A percentile compares a stretch with the other conserved stretches of the same genome.
Evolutionary conservation across 2,113 vertebrate genomes (phyloP).

Genomic region (Pituophis catenifer): DNA sequence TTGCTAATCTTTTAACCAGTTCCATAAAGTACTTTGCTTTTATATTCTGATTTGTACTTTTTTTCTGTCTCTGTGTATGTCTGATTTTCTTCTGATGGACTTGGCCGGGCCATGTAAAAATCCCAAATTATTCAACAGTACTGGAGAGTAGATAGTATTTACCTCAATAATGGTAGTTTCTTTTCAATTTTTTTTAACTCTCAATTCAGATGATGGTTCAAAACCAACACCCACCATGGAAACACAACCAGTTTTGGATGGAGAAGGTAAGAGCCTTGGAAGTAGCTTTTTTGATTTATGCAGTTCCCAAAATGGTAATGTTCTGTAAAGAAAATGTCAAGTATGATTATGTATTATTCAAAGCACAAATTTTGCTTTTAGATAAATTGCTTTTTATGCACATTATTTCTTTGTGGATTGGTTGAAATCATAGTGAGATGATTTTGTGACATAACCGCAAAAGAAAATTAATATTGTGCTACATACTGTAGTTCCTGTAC

Average conservation of each 20-base stretch:
- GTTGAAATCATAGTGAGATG: neutral
- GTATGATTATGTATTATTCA: neutral
- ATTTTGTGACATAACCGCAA: neutral
- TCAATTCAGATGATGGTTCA: conserved; percentile 98
- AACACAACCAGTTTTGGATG: conserved; percentile 85
- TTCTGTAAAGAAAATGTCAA: neutral
- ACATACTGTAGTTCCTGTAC: neutral
- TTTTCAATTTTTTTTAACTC: conserved; percentile 99
- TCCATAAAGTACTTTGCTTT: neutral
- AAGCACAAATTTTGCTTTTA: neutral
- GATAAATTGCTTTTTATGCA: neutral
- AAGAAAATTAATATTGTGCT: neutral
- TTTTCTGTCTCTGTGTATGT: conserved; percentile 20
- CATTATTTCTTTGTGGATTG: neutral
- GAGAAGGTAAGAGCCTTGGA: conserved; percentile 81
- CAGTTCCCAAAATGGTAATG: neutral
- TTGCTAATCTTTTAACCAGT: conserved; percentile 10
- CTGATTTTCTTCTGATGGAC: conserved; percentile 56
- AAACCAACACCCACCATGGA: conserved; percentile 96
- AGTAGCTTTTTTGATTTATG: neutral
- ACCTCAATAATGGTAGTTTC: conserved; percentile 99
- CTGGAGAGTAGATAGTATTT: conserved; percentile 99
- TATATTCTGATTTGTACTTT: neutral
- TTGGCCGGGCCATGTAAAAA: conserved; percentile 95
- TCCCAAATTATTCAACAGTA: conserved; percentile 98